Conservation (phyloP, 2,113 vertebrate species). For the Epinephelus lanceolatus region DNA sequence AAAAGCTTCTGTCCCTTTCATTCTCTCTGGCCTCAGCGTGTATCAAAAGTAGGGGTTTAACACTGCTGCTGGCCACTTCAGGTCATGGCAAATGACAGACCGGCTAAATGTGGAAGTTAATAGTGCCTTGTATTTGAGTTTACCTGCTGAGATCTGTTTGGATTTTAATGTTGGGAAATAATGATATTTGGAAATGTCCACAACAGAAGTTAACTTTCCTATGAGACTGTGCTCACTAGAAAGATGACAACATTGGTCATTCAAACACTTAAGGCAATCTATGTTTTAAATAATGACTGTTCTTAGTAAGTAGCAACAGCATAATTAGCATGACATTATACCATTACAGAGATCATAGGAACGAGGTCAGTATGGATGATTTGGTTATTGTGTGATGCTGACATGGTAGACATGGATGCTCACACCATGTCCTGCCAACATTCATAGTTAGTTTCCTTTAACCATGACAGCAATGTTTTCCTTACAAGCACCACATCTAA, state of each 20-base stretch:
- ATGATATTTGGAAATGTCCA: conserved; percentile 53
- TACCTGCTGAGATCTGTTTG: conserved; percentile 29
- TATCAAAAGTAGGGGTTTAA: conserved; percentile 65
- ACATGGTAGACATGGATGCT: not conserved
- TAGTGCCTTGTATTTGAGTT: conserved; percentile 24
- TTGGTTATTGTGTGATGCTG: not conserved
- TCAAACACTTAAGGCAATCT: not conserved
- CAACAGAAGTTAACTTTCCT: conserved; percentile 10
- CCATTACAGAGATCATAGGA: not conserved
- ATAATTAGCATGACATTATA: not conserved
- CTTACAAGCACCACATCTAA: too few relatives aligned
- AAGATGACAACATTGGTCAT: not conserved
- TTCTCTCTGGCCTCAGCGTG: conserved; percentile 41
- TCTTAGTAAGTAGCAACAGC: not conserved
- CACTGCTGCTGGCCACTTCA: conserved; percentile 33
- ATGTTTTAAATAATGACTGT: not conserved
- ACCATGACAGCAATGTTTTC: not conserved
- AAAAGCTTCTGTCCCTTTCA: conserved; percentile 65
- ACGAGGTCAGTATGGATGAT: not conserved
- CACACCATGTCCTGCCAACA: not conserved
- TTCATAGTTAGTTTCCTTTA: not conserved
- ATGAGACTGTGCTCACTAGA: not conserved
- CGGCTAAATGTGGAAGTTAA: conserved; percentile 37
- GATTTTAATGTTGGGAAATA: conserved; percentile 19
- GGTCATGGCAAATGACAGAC: conserved; percentile 52